Percentiles rank a stretch among this genome's conserved stretches.
Conservation (phyloP, 2,888 invertebrate species). For the Dermolepida albohirtum region DNA sequence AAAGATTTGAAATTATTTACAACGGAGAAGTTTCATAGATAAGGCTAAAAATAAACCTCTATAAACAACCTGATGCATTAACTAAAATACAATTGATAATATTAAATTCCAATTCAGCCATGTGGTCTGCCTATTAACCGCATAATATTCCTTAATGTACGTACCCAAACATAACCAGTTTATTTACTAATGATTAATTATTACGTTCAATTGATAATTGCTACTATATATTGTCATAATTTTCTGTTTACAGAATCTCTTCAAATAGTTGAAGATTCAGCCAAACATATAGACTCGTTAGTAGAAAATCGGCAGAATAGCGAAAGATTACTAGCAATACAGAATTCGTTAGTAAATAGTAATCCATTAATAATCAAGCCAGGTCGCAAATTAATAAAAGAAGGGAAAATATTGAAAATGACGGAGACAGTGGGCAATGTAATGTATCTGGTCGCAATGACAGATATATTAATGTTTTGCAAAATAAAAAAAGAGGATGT, state of each 20-base stretch:
- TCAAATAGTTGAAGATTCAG: constrained; percentile 75
- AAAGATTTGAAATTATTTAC: no score
- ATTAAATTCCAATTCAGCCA: no score
- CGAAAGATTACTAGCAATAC: constrained; percentile 75
- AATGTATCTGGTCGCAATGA: constrained; percentile 75
- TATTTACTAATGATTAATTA: no score
- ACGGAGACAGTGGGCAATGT: constrained; percentile 61
- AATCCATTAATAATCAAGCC: constrained; percentile 76
- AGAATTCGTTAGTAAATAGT: constrained; percentile 71
- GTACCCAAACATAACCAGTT: no score
- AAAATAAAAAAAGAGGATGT: constrained; percentile 71
- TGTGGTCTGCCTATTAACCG: no score
- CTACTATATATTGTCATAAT: neutral
- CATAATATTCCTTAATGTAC: no score
- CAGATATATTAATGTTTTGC: constrained; percentile 80
- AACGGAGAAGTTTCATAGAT: no score
- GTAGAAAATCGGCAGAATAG: constrained; percentile 80
- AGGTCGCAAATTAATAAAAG: constrained; percentile 76
- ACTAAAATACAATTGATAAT: no score
- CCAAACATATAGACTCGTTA: constrained; percentile 78
- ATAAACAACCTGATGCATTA: no score
- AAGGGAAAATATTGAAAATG: constrained; percentile 73
- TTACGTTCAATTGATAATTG: no score
- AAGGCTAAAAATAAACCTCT: no score
- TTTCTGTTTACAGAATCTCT: constrained; percentile 70